Conservation (phyloP, 2,113 vertebrate species). For the Mohoua ochrocephala region DNA sequence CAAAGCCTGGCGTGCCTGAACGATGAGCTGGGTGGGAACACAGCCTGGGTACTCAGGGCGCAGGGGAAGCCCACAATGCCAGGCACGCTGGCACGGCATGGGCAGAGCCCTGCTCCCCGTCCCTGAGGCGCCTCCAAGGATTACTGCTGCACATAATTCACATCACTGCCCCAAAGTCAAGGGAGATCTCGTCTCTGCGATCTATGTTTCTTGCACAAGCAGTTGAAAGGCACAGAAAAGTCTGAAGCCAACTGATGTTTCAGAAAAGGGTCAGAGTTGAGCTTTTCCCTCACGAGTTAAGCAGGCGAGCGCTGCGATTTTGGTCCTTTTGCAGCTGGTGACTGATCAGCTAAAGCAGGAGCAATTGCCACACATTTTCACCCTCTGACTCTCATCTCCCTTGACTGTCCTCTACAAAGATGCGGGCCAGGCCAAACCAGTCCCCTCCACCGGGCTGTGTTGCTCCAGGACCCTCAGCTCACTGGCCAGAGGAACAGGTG, state of each 20-base stretch:
- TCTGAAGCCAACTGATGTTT: neutral
- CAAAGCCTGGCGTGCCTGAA: neutral
- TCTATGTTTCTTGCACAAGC: neutral
- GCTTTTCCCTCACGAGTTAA: accelerated
- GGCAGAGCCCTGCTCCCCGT: neutral
- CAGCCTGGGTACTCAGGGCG: accelerated
- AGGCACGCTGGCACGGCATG: neutral
- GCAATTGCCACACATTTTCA: neutral
- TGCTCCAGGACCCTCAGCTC: accelerated
- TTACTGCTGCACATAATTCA: neutral
- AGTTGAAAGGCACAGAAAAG: neutral
- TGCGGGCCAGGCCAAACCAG: neutral
- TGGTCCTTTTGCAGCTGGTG: neutral
- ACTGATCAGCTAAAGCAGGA: neutral
- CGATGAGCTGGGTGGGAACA: neutral
- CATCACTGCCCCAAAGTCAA: neutral
- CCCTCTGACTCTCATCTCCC: neutral
- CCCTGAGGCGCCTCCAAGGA: neutral
- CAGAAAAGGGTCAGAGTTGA: neutral
- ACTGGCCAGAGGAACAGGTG: neutral
- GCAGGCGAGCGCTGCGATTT: accelerated
- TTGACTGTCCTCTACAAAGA: neutral
- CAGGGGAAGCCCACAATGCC: neutral
- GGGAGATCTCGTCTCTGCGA: accelerated
- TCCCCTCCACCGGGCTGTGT: accelerated